Evolutionary conservation across 2,888 invertebrate species (phyloP).

Genomic region (Theretra japonica): DNA sequence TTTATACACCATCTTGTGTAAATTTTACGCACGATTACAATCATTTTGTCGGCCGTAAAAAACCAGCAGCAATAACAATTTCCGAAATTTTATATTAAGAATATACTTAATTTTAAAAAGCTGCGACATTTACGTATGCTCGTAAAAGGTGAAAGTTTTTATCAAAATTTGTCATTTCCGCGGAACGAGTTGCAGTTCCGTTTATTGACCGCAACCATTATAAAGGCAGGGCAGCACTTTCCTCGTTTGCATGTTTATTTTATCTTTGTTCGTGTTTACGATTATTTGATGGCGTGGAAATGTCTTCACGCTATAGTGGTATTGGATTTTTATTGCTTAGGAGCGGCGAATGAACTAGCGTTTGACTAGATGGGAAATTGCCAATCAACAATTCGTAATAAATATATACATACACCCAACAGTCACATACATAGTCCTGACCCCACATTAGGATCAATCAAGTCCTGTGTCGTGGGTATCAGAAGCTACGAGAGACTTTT

Average conservation of each 20-base stretch:
- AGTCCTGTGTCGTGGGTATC: no score
- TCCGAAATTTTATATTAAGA: neutral
- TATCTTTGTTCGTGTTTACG: neutral
- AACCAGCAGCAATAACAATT: conserved; percentile 12
- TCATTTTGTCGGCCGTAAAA: neutral
- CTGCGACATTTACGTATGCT: neutral
- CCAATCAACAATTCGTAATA: no score
- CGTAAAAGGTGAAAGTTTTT: conserved; percentile 22
- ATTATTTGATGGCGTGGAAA: neutral
- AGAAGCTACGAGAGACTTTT: no score
- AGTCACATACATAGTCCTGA: no score
- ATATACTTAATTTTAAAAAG: neutral
- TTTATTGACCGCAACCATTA: neutral
- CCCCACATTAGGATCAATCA: no score
- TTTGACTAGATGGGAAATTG: no score
- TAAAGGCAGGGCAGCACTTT: conserved; percentile 12
- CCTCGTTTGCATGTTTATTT: neutral
- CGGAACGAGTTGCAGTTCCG: conserved; percentile 4
- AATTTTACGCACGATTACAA: neutral
- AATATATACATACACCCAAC: no score
- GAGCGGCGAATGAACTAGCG: no score
- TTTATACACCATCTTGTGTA: neutral
- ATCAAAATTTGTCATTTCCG: conserved; percentile 17
- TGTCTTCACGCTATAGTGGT: no score
- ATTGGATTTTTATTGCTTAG: no score